Base-by-base conservation (phyloP, 1,140 invertebrate genomes). In the Pemphigus obesinymphae region DNA sequence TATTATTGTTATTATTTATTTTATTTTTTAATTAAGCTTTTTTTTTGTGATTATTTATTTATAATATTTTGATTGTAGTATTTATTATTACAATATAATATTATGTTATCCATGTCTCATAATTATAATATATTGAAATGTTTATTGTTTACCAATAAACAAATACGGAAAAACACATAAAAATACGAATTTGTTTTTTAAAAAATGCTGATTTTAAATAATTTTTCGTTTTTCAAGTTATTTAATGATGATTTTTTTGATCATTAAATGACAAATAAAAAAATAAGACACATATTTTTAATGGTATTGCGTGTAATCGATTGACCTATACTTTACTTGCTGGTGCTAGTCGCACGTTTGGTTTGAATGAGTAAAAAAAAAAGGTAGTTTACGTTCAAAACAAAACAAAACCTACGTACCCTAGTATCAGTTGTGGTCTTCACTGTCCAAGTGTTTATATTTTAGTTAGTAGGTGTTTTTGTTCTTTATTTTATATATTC, bases 1-100 rank as follows among this genome's bases (percentile, higher is more conserved):
- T 53, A 20, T 76, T 63, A 63, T 80, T 80, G 20, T 80, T 78
- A 55, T 55, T 76, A 40, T 75, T 34, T 53, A 15, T 48, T 45
- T 72, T 55, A 50, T 40, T 58, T 37, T 73, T 50, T 17, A 8
- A 8, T 37, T 78, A 58, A 17, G 50, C 23, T 48, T 73, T 48
- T 26, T n/a, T 34, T 8, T 31, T 31, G 15, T 50, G 70, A 50
- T 73, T 48, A 50, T 43, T 73, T 50, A 50, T 34, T 73, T 31
- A 11, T 43, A n/a, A 15, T 50, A 73, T 70, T 70, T 45, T 45
- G 13, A 70, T 26, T 45, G n/a, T 70, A 70, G 13, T 45, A 29
- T 70, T 29, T 50, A 73, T 73, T 31, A 73, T 73, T 48, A n/a
- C 66, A 15, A 20, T 31, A 43, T 40, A 72, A 31, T 50, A 31